Percentiles rank a stretch among this genome's conserved stretches.
Evolutionary conservation across 2,888 invertebrate species (phyloP).

Genomic region (Netelia virgata): DNA sequence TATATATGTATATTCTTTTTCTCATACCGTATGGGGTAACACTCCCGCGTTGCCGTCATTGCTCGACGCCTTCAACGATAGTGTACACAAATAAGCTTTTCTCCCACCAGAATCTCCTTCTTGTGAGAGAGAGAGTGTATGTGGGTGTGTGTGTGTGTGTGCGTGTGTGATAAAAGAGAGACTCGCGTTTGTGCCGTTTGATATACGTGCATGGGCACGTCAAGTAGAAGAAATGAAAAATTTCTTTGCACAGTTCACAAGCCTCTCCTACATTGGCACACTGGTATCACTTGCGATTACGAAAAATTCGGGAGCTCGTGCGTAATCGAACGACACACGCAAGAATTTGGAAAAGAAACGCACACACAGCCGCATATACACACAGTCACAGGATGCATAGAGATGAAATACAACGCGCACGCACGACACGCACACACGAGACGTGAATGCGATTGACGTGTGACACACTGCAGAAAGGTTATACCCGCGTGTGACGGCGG

Average conservation of each 20-base stretch:
- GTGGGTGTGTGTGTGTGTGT: not conserved
- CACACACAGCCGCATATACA: constrained; percentile 26
- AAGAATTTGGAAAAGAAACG: constrained; percentile 55
- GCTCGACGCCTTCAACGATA: constrained; percentile 64
- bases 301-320: not conserved
- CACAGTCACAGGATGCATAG: constrained; percentile 43
- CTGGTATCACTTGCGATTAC: not conserved
- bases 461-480: constrained; percentile 51
- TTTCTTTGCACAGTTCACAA: not conserved
- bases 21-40: constrained; percentile 83
- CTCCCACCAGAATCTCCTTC: not conserved
- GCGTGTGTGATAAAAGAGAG: not conserved
- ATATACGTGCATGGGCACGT: not conserved
- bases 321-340: constrained; percentile 38
- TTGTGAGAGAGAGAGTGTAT: not conserved
- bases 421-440: constrained; percentile 64
- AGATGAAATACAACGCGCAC: constrained; percentile 59
- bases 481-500: constrained; percentile 74
- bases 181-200: not conserved
- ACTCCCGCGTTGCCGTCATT: constrained; percentile 83
- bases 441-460: constrained; percentile 56
- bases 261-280: constrained; percentile 2
- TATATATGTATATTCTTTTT: constrained; percentile 56
- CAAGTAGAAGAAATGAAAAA: not conserved
- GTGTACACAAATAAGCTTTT: constrained; percentile 43